These are phyloP conservation scores for Leptobrachium leishanense DNA, from an alignment of 2,113 vertebrate genomes.

Conservation along the genomic window DNA sequence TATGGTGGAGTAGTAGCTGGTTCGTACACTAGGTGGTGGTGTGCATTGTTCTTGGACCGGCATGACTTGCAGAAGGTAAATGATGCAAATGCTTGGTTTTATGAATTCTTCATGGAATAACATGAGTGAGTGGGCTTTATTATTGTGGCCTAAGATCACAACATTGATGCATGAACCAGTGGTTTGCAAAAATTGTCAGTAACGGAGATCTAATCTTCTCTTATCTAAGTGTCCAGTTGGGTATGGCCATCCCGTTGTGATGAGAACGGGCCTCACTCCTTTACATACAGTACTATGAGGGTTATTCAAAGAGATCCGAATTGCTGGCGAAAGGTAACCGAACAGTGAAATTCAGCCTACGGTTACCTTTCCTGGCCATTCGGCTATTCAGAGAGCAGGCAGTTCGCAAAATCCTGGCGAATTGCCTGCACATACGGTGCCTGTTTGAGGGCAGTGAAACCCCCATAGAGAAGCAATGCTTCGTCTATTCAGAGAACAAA, in stretches of 20 bases:
- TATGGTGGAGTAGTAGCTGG: neutral
- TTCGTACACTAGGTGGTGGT: slow-evolving; percentile 32
- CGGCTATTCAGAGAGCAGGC: no score
- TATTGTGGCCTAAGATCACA: slow-evolving; percentile 18
- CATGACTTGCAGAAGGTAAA: slow-evolving; percentile 38
- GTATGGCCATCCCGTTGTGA: neutral
- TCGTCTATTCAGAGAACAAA: no score
- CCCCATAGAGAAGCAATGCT: no score
- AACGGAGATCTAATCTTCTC: slow-evolving; percentile 26
- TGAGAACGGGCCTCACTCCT: neutral
- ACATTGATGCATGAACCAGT: slow-evolving; percentile 21
- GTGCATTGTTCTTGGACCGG: neutral
- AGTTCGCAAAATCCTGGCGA: no score
- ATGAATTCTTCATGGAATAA: slow-evolving; percentile 21
- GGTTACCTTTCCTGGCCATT: no score
- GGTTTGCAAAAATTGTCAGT: slow-evolving; percentile 31
- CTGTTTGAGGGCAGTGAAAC: no score
- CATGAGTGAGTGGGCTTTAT: slow-evolving; percentile 30
- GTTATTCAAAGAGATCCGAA: no score
- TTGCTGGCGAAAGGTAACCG: no score
- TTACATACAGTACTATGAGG: neutral
- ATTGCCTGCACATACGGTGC: no score
- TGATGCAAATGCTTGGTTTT: neutral
- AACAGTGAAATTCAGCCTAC: no score
- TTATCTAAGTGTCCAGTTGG: slow-evolving; percentile 7